Percentiles rank a stretch among this genome's conserved stretches.
Evolutionary conservation across 2,113 vertebrate genomes (phyloP).

Genomic region (Athene noctua): DNA sequence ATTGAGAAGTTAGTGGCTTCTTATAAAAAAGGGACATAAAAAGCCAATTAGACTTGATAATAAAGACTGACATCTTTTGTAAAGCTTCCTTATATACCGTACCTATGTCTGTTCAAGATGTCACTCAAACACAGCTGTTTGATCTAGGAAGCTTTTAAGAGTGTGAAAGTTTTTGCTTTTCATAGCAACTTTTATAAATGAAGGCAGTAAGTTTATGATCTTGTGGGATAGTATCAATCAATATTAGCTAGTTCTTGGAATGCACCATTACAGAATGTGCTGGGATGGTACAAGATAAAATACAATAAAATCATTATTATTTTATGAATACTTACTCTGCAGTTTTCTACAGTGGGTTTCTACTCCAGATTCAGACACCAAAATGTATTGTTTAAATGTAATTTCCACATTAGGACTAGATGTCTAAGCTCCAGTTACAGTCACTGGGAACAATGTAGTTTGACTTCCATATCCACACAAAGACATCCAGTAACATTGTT

Average conservation of each 20-base stretch:
- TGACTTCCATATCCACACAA: not conserved
- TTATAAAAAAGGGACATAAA: not conserved
- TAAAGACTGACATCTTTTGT: not conserved
- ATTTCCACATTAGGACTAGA: not conserved
- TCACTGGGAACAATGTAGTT: not conserved
- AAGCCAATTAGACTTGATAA: not conserved
- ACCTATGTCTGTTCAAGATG: not conserved
- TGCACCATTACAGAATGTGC: not conserved
- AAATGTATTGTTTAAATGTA: not conserved
- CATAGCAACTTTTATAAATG: not conserved
- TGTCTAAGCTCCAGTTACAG: not conserved
- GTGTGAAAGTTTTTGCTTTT: not conserved
- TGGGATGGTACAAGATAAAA: not conserved
- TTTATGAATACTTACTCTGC: not conserved
- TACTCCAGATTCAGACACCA: not conserved
- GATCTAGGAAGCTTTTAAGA: not conserved
- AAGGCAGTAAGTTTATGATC: not conserved
- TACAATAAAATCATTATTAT: not conserved
- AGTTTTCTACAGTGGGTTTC: not conserved
- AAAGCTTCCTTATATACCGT: not conserved
- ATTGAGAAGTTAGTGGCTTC: not conserved
- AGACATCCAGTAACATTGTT: not conserved
- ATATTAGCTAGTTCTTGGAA: not conserved
- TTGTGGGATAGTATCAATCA: not conserved
- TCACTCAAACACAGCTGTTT: not conserved